Evolutionary conservation across 1,140 invertebrate genomes (phyloP), one percentile per base, ranked within the genome.

Genomic region (Tetramorium parvispinum): DNA sequence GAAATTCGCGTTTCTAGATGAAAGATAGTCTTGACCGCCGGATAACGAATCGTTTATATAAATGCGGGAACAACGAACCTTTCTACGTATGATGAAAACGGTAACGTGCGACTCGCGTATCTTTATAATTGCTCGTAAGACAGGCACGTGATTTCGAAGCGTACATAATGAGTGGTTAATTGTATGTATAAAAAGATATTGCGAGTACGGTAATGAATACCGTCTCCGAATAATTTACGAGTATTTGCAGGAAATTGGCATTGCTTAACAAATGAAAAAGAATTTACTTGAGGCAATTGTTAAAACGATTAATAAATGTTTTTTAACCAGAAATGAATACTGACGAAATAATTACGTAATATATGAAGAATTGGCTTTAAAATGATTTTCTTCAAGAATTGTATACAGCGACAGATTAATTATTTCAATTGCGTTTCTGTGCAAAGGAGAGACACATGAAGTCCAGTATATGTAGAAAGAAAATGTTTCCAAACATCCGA

Each of bases 31-130:
- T 11, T 32, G 18, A 1, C 40, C 18, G 21, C 13, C 76, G 21
- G 49, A 70, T 81, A 81, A 70, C 21, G 63, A 53, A 37, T 53
- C 32, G 32, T 79, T 79, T 21, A 46, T 24, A 16, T 37, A 51
- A 32, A 68, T 4, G 24, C 55, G 55, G 27, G 40, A 24, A 59
- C n/a, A 51, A 37, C 46, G 24, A 51, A 59, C 8, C 43, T 79
- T 4, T 51, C 43, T 37, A 16, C 18, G 5, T n/a, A 13, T 5
- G 27, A 65, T 40, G 59, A 78, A 65, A 78, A 65, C 18, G 21
- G 65, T 49, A 46, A 68, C 40, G 63, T 53, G 71, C 71, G 57
- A 61, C 75, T 73, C 51, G 55, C 24, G 4, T 27, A 40, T 59
- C 32, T 37, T 37, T 16, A 16, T 40, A 55, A 76, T 43, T 77